phyloP scores from a whole-genome alignment of 2,113 vertebrate species.

The Orycteropus afer region DNA sequence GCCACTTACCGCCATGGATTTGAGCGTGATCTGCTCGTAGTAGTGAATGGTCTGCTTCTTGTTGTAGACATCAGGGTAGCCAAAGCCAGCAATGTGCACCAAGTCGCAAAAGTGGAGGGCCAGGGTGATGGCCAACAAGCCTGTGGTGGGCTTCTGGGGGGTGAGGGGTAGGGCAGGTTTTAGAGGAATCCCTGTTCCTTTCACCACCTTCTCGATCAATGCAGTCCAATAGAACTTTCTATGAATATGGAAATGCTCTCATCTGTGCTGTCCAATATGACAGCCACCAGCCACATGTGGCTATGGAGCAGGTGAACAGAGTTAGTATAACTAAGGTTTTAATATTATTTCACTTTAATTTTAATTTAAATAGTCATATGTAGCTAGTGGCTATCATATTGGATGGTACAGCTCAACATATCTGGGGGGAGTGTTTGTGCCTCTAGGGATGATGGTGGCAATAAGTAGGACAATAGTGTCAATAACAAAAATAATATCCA shows the following conservation, averaged over 20 bases:
- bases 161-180: background rate
- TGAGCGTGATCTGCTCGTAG: slow-evolving; percentile 92
- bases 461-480: background rate
- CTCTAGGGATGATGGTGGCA: background rate
- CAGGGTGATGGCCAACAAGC: slow-evolving; percentile 93
- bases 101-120: slow-evolving; percentile 95
- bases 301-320: accelerated
- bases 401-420: background rate
- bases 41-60: slow-evolving; percentile 93
- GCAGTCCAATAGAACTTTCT: background rate
- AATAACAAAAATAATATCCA: accelerated
- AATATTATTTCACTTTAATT: background rate
- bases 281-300: accelerated
- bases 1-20: slow-evolving; percentile 91
- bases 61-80: slow-evolving; percentile 89
- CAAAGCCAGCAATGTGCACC: slow-evolving; percentile 95
- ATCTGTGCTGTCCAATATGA: accelerated
- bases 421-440: background rate
- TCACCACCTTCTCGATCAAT: background rate
- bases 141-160: slow-evolving; percentile 91
- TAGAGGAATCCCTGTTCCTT: background rate
- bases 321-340: background rate
- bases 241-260: accelerated
- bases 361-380: background rate
- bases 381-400: background rate